These are phyloP conservation scores for Hassar affinis DNA, from an alignment of 2,113 vertebrate species.

Conservation along the genomic window DNA sequence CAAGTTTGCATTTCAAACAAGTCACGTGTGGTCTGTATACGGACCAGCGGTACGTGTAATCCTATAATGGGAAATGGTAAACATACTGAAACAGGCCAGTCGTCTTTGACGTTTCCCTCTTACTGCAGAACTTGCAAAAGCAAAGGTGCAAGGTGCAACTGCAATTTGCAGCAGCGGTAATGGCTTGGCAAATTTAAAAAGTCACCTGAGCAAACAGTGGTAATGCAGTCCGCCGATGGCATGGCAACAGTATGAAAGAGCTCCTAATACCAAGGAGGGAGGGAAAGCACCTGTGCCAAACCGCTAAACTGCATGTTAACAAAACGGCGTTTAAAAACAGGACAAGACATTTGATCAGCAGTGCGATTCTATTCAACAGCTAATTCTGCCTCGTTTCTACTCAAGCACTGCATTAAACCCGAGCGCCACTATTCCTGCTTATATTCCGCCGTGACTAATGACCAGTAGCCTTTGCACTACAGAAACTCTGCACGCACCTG, in stretches of 20 bases:
- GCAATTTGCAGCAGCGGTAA: conserved; percentile 28
- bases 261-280: not conserved
- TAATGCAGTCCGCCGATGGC: conserved; percentile 5
- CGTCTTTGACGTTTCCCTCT: not conserved
- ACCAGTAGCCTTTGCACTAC: not conserved
- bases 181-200: conserved; percentile 34
- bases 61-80: not conserved
- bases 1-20: conserved; percentile 16
- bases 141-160: conserved; percentile 39
- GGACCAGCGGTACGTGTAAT: not conserved
- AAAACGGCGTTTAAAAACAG: not conserved
- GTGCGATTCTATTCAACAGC: too few relatives aligned
- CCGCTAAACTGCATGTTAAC: conserved; percentile 9
- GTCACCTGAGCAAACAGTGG: conserved; percentile 34
- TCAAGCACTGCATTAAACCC: not conserved
- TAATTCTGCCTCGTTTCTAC: conserved; percentile 2
- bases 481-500: not conserved
- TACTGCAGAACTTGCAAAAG: conserved; percentile 20
- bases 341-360: too few relatives aligned
- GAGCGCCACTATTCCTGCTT: not conserved
- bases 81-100: not conserved
- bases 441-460: not conserved
- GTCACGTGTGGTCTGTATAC: not conserved
- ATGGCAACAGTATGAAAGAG: conserved; percentile 18
- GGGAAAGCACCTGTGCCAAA: not conserved